phyloP scores from a whole-genome alignment of 2,797 vertebrate species.

The Neosilurus mollespiculum region DNA sequence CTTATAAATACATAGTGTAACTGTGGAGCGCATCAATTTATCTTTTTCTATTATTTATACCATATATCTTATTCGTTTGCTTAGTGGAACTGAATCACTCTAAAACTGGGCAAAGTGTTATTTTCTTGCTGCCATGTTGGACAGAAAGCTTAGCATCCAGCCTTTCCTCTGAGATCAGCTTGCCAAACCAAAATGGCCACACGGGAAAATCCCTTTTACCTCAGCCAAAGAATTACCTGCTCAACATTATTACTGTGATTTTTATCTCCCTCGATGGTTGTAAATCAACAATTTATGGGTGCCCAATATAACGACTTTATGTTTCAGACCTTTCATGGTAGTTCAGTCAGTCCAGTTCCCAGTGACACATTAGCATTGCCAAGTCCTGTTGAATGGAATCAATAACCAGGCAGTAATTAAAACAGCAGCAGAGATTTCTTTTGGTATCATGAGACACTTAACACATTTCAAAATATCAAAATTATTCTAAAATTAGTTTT shows the following conservation, averaged over 20 bases:
- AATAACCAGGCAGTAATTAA: constrained; percentile 8
- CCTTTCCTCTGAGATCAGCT: constrained; percentile 39
- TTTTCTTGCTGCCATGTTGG: constrained; percentile 1
- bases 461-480: background rate
- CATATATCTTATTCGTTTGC: background rate
- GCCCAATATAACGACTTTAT: constrained; percentile 33
- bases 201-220: constrained; percentile 8
- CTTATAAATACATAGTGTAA: background rate
- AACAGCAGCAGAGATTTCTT: background rate
- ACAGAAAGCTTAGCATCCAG: constrained; percentile 25
- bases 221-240: constrained; percentile 27
- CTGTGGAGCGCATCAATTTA: background rate
- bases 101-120: background rate
- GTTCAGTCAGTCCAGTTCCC: constrained; percentile 31
- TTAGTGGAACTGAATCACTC: background rate
- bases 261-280: constrained; percentile 30
- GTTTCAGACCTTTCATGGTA: constrained; percentile 21
- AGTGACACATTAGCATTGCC: constrained; percentile 14
- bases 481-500: background rate
- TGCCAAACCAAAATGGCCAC: constrained; percentile 36
- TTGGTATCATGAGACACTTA: background rate
- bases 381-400: constrained; percentile 19
- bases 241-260: constrained; percentile 33
- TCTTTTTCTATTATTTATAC: too few relatives aligned
- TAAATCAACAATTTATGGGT: constrained; percentile 39